Conservation (phyloP, 2,888 invertebrate species). For the Pterostichus niger region DNA sequence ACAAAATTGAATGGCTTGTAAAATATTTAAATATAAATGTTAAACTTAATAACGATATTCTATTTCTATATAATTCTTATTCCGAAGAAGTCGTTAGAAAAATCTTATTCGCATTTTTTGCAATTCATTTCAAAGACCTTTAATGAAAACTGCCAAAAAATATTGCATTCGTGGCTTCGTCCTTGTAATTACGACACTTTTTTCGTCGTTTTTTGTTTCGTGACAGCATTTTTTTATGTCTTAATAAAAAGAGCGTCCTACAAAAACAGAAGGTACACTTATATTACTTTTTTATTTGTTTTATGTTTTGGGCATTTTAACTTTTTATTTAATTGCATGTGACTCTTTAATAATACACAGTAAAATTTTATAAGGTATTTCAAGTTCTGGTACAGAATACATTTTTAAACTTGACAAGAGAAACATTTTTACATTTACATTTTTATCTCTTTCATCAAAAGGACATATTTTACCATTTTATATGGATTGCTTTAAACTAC, state of each 20-base stretch:
- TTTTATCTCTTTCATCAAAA: no score
- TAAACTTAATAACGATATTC: no score
- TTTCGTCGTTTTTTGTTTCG: background rate
- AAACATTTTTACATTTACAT: background rate
- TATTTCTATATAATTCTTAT: no score
- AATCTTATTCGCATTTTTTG: conserved; percentile 12
- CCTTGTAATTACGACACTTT: conserved; percentile 9
- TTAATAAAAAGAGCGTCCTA: conserved; percentile 13
- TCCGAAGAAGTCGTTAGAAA: background rate
- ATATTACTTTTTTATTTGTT: conserved; percentile 32
- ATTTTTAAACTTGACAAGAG: background rate
- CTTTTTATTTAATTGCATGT: conserved; percentile 10
- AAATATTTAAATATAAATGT: no score
- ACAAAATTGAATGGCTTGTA: no score
- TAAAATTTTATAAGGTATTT: conserved; percentile 4
- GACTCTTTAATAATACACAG: background rate
- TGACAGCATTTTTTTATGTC: conserved; percentile 20
- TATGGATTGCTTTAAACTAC: no score
- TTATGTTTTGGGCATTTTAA: conserved; percentile 3
- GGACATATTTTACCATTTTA: no score
- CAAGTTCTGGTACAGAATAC: background rate
- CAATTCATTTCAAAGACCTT: background rate
- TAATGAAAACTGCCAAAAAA: conserved; percentile 33
- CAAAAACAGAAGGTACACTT: background rate
- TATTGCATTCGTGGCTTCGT: conserved; percentile 11